Percentiles rank a stretch among this genome's conserved stretches.
phyloP scores from a whole-genome alignment of 2,888 invertebrate genomes.

The Ophion costatus region DNA sequence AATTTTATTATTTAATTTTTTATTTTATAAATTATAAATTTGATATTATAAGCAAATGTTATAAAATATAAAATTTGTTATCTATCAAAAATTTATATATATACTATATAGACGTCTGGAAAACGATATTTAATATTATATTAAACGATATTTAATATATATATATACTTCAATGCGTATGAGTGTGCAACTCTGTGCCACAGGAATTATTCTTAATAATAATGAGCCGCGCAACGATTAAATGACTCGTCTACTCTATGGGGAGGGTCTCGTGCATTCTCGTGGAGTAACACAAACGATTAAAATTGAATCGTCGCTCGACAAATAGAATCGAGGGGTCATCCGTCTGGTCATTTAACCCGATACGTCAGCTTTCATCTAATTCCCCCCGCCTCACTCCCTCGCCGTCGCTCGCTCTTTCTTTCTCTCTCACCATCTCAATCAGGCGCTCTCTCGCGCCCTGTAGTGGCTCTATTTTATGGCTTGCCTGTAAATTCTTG shows the following conservation, averaged over 20 bases:
- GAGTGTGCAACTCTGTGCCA: background rate
- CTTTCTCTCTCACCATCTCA: background rate
- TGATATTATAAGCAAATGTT: too few species aligned
- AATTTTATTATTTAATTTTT: too few species aligned
- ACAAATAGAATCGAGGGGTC: conserved; percentile 51
- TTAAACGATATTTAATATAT: too few species aligned
- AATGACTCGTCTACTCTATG: background rate
- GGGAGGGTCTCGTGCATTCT: background rate
- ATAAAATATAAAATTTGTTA: too few species aligned
- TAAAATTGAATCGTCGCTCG: conserved; percentile 55
- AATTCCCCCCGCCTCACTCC: background rate
- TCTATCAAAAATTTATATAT: too few species aligned
- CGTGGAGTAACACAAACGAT: background rate
- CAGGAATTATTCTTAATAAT: background rate
- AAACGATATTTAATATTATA: too few species aligned
- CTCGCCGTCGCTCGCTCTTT: background rate
- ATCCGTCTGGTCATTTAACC: conserved; percentile 51
- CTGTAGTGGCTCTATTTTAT: background rate
- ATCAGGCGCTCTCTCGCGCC: too few species aligned
- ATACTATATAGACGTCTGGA: too few species aligned
- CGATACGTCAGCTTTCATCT: conserved; percentile 46
- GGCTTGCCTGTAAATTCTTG: conserved; percentile 19
- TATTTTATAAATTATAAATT: too few species aligned
- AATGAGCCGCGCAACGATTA: background rate
- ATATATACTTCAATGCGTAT: background rate